A percentile compares a stretch with the other conserved stretches of the same genome.
Conservation (phyloP, 2,888 invertebrate species). For the Tridacna crocea region DNA sequence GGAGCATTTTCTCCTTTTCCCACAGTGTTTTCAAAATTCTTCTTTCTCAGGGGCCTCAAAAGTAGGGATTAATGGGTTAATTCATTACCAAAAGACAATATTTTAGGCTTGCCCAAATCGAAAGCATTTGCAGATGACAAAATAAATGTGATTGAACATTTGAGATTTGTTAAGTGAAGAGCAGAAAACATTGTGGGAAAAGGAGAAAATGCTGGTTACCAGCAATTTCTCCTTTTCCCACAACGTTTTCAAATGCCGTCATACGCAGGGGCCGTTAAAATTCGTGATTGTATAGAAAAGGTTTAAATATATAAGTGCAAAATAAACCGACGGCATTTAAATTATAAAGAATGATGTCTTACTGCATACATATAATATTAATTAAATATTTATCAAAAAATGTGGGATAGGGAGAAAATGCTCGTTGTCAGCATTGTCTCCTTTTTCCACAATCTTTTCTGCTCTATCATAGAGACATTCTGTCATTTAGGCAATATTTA, state of each 20-base stretch:
- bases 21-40: background rate
- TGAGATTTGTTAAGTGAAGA: background rate
- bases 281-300: too few species aligned
- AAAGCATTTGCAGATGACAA: background rate
- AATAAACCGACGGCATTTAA: too few species aligned
- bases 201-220: background rate
- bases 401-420: too few species aligned
- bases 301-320: too few species aligned
- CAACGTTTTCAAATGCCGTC: background rate
- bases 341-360: too few species aligned
- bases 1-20: background rate
- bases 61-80: background rate
- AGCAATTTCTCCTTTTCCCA: constrained; percentile 1
- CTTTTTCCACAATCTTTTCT: too few species aligned
- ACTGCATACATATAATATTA: too few species aligned
- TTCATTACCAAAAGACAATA: background rate
- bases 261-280: too few species aligned
- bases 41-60: background rate
- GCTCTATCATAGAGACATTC: too few species aligned
- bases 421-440: too few species aligned
- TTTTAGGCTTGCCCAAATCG: background rate
- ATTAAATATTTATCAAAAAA: too few species aligned
- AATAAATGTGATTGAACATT: background rate
- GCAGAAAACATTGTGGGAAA: background rate
- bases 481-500: too few species aligned